These are phyloP conservation scores for Synanthedon andrenaeformis DNA, from an alignment of 2,888 invertebrate species.

Conservation along the genomic window DNA sequence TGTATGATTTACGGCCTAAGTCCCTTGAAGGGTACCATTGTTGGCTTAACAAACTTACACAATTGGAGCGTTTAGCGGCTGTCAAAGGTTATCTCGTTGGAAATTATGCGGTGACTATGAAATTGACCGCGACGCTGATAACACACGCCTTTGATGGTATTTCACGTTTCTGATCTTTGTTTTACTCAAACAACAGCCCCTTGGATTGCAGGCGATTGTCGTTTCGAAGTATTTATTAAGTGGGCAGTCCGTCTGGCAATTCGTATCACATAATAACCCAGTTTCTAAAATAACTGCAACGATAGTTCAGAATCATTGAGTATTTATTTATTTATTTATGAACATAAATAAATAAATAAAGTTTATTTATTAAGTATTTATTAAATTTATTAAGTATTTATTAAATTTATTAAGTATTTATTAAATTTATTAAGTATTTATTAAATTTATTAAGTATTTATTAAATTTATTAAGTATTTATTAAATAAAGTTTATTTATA, in stretches of 20 bases:
- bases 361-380: too few relatives aligned
- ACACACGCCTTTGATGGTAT: conserved; percentile 28
- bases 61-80: conserved; percentile 45
- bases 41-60: conserved; percentile 50
- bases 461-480: too few relatives aligned
- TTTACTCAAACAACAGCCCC: not conserved
- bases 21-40: conserved; percentile 49
- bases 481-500: too few relatives aligned
- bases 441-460: too few relatives aligned
- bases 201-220: not conserved
- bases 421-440: too few relatives aligned
- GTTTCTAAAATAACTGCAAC: too few relatives aligned
- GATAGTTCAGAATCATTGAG: too few relatives aligned
- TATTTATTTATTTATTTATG: too few relatives aligned
- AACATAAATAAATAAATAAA: too few relatives aligned
- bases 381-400: too few relatives aligned
- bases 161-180: conserved; percentile 46
- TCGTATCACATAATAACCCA: not conserved
- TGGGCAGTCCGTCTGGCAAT: not conserved
- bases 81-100: conserved; percentile 44
- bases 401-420: too few relatives aligned
- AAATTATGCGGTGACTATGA: conserved; percentile 8
- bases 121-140: conserved; percentile 16
- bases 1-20: conserved; percentile 56
- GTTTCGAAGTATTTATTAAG: not conserved